These are phyloP conservation scores for Acanthiza pusilla DNA, from an alignment of 2,797 vertebrate species.

Conservation along the genomic window DNA sequence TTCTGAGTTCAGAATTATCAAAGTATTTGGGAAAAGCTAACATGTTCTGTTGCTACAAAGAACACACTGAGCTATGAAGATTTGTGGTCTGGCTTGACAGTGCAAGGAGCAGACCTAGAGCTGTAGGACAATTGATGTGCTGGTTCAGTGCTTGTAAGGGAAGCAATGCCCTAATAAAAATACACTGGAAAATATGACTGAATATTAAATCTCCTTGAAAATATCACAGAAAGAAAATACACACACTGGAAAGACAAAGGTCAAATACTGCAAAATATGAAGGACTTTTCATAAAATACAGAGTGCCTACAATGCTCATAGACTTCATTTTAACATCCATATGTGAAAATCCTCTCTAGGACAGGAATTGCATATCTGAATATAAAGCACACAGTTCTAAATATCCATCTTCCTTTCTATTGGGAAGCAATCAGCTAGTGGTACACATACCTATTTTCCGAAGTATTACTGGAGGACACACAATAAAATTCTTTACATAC, in stretches of 20 bases:
- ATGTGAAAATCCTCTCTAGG: background rate
- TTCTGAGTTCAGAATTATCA: background rate
- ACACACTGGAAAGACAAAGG: background rate
- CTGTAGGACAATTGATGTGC: background rate
- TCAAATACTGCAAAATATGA: background rate
- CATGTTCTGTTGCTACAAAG: background rate
- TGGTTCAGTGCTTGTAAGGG: background rate
- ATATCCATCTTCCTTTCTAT: background rate
- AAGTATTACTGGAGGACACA: background rate
- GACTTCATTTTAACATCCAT: background rate
- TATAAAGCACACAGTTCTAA: background rate
- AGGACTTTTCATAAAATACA: background rate
- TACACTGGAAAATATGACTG: background rate
- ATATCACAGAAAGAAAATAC: background rate
- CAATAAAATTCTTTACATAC: background rate
- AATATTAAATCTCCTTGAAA: background rate
- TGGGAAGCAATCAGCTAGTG: background rate
- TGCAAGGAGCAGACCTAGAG: background rate
- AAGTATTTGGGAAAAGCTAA: background rate
- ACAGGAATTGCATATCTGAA: background rate
- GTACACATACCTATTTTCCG: background rate
- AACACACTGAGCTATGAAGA: background rate
- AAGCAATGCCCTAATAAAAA: background rate
- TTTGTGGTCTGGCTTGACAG: background rate
- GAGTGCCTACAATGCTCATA: background rate